phyloP scores from a whole-genome alignment of 1,140 invertebrate species.

The Helicorthomorpha holstii region DNA sequence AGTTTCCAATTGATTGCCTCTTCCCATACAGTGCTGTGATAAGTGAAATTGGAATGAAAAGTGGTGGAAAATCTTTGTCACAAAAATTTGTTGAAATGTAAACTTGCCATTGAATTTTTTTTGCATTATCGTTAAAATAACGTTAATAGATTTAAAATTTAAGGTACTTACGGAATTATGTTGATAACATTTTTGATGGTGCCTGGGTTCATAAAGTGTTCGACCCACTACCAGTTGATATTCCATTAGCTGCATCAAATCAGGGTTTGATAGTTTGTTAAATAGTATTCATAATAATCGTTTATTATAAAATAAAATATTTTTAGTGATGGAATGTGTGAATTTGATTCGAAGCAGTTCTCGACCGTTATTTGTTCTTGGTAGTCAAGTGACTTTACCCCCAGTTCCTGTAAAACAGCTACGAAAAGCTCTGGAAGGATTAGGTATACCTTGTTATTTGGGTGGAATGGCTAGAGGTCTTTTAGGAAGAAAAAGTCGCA shows the following conservation, averaged over 20 bases:
- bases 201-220: conserved; percentile 33
- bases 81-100: too few species aligned
- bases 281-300: too few species aligned
- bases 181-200: conserved; percentile 40
- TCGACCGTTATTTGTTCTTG: conserved; percentile 39
- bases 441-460: conserved; percentile 43
- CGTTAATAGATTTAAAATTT: too few species aligned
- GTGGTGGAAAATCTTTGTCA: conserved; percentile 22
- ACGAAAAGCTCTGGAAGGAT: conserved; percentile 29
- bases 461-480: conserved; percentile 47
- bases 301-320: neutral
- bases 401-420: conserved; percentile 32
- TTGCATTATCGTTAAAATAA: too few species aligned
- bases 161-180: conserved; percentile 36
- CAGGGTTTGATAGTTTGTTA: too few species aligned
- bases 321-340: conserved; percentile 30
- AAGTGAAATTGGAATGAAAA: conserved; percentile 35
- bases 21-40: conserved; percentile 40
- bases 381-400: conserved; percentile 40
- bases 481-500: conserved; percentile 25
- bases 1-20: conserved; percentile 44
- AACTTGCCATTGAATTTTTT: too few species aligned
- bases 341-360: conserved; percentile 33
- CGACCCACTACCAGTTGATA: conserved; percentile 30
- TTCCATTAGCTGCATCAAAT: conserved; percentile 17